phyloP scores from a whole-genome alignment of 2,797 vertebrate genomes.

The Ammospiza maritima region DNA sequence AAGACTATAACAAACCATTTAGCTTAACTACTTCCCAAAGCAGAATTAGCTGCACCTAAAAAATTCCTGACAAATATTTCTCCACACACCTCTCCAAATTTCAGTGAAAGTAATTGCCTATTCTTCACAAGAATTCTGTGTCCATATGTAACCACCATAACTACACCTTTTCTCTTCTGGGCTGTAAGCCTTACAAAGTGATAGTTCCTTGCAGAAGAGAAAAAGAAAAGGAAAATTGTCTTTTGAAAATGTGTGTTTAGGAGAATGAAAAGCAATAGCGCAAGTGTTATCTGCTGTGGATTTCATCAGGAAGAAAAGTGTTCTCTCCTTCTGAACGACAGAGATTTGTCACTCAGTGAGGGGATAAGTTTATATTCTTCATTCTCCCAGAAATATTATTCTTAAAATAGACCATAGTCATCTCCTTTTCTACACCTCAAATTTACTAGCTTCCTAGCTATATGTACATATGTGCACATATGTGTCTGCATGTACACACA shows the following conservation, averaged over 20 bases:
- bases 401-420: neutral
- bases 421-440: neutral
- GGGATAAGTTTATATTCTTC: neutral
- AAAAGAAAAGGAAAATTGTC: neutral
- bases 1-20: neutral
- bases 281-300: neutral
- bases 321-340: constrained; percentile 41
- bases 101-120: neutral
- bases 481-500: fast-evolving
- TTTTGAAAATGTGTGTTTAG: neutral
- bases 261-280: neutral
- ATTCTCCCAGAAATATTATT: neutral
- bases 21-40: neutral
- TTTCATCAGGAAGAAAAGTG: neutral
- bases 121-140: neutral
- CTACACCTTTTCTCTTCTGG: neutral
- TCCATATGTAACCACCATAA: neutral
- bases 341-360: neutral
- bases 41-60: neutral
- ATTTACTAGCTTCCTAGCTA: neutral
- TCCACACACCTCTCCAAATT: neutral
- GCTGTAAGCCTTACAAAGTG: neutral
- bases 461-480: fast-evolving
- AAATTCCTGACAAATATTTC: neutral
- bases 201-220: neutral